These are phyloP conservation scores for Corythaeola cristata DNA, from an alignment of 2,113 vertebrate genomes.

Conservation along the genomic window DNA sequence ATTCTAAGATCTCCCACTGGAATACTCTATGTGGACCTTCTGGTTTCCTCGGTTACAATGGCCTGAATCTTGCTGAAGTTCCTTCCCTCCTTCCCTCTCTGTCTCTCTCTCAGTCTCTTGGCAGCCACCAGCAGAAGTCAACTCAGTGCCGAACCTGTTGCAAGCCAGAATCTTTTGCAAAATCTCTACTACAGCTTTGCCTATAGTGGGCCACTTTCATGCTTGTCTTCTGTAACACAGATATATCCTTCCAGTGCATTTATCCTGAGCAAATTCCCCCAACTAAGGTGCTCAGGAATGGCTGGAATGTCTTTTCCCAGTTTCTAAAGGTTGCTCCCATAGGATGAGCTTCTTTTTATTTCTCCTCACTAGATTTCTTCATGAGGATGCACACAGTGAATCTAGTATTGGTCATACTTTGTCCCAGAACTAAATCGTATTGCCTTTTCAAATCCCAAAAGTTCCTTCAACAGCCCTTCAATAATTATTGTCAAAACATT, in stretches of 20 bases:
- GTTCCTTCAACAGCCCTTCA: neutral
- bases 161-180: neutral
- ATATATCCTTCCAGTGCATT: neutral
- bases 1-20: neutral
- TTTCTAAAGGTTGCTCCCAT: neutral
- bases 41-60: neutral
- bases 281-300: neutral
- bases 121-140: neutral
- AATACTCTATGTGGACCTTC: neutral
- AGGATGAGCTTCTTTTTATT: neutral
- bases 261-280: neutral
- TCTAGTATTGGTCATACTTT: neutral
- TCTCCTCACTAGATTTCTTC: neutral
- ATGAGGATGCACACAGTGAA: neutral
- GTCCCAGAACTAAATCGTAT: neutral
- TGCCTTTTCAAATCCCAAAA: neutral
- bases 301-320: neutral
- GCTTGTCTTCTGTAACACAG: neutral
- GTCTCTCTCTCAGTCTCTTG: neutral
- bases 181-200: neutral
- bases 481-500: neutral
- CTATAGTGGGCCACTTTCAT: neutral
- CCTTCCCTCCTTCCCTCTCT: neutral
- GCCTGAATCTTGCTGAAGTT: neutral
- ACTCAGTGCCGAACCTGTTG: neutral